phyloP scores from a whole-genome alignment of 2,797 vertebrate species.

The Macrochelys suwanniensis region DNA sequence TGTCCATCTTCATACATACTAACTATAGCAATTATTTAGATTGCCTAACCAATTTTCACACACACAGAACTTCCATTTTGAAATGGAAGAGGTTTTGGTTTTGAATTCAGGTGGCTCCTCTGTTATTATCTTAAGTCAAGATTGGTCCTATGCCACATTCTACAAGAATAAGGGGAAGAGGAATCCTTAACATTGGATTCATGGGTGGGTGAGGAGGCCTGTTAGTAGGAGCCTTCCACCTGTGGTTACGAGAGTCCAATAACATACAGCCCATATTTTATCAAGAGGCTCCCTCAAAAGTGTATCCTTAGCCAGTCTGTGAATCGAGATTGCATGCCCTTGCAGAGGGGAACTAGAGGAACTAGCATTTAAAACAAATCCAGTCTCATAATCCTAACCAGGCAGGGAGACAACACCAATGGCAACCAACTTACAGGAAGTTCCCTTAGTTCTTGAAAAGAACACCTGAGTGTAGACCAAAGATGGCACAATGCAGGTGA shows the following conservation, averaged over 20 bases:
- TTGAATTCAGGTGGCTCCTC: not conserved
- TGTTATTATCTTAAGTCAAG: not conserved
- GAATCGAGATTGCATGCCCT: not conserved
- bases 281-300: not conserved
- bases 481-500: not conserved
- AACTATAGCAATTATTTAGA: not conserved
- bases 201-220: not conserved
- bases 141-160: not conserved
- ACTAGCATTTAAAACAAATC: not conserved
- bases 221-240: not conserved
- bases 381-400: not conserved
- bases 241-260: not conserved
- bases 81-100: not conserved
- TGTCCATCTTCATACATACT: not conserved
- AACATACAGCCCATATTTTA: not conserved
- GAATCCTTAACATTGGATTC: not conserved
- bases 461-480: not conserved
- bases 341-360: not conserved
- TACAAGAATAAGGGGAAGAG: not conserved
- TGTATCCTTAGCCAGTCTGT: not conserved
- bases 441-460: not conserved
- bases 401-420: not conserved
- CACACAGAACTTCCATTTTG: not conserved
- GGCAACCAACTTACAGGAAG: not conserved
- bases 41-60: not conserved